Base-by-base conservation (phyloP, 2,888 invertebrate genomes). In the Drosophila bunnanda region DNA sequence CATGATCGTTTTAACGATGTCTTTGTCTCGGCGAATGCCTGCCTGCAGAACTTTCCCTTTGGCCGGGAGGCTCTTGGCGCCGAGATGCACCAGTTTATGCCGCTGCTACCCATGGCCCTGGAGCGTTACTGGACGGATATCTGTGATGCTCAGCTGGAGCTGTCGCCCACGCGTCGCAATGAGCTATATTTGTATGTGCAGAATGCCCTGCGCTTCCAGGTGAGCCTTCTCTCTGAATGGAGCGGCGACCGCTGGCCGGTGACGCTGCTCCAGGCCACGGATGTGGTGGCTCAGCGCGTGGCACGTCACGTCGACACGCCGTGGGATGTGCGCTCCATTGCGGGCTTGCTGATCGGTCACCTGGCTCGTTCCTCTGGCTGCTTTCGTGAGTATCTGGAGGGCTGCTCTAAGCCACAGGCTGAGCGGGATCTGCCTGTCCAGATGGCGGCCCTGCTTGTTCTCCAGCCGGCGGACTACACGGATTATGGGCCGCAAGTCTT, bases 261-360 rank as follows among this genome's bases (percentile, higher is more conserved):
- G 2, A 10, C 2, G 22, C 6, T 36, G 2, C 58, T 91, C 6
- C 67, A 58, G 15, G 43, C 77, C 9, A 57, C 90, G 1, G 34
- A 55, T 5, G 53, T 70, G 15, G 77, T 89, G 54, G 87, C 92
- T 30, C 57, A 90, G 4, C 74, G 93, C 9, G 84, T 94, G 64
- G 90, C 90, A 52, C 43, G 59, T 4, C 91, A 94, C 78, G 91
- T 92, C 6, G 94, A 94, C 67, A 92, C 94, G 2, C 94, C 95
- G 0, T 94, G 95, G 93, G 95, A 96, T 81, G 94, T 95, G 0
- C 95, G 95, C 83, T 93, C 94, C 8, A 94, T 95, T 80, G 94
- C 94, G 73, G 95, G 94, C 0, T 93, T 95, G 39, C 87, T 95
- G 17, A 92, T 93, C 62, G 91, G 94, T 7, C 91, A 93, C 54